These are phyloP conservation scores for Yponomeuta cagnagella DNA, from an alignment of 2,888 invertebrate species.

Conservation along the genomic window DNA sequence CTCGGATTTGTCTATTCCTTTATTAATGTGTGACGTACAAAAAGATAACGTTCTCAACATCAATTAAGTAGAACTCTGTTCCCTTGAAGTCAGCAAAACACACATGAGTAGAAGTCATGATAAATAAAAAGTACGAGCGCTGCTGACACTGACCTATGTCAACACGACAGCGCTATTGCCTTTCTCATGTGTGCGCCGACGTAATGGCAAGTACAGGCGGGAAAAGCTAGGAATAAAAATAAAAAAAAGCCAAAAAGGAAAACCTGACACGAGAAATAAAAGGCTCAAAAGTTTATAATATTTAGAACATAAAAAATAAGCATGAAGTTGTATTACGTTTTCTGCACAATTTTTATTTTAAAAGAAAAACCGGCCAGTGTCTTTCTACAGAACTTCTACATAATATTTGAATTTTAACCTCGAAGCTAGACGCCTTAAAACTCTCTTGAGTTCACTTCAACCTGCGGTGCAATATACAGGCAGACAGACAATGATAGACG, in stretches of 20 bases:
- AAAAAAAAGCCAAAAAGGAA: background rate
- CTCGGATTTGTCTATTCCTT: too few relatives aligned
- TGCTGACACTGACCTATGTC: background rate
- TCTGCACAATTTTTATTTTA: too few relatives aligned
- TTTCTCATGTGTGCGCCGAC: background rate
- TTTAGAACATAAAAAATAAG: background rate
- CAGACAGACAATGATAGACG: constrained; percentile 63
- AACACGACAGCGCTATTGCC: background rate
- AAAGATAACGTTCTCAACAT: too few relatives aligned
- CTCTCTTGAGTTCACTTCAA: background rate
- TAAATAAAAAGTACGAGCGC: background rate
- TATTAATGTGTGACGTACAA: too few relatives aligned
- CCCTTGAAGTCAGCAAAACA: background rate
- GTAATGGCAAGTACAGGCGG: background rate
- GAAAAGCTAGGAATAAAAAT: background rate
- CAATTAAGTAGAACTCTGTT: too few relatives aligned
- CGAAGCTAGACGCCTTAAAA: background rate
- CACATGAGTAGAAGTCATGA: background rate
- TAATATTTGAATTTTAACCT: background rate
- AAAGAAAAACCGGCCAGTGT: background rate
- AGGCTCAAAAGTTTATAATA: background rate
- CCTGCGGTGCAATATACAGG: background rate
- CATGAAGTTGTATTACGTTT: too few relatives aligned
- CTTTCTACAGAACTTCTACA: background rate
- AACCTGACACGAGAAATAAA: background rate